Conservation (phyloP, 2,888 invertebrate genomes). For the Plagodis dolabraria region DNA sequence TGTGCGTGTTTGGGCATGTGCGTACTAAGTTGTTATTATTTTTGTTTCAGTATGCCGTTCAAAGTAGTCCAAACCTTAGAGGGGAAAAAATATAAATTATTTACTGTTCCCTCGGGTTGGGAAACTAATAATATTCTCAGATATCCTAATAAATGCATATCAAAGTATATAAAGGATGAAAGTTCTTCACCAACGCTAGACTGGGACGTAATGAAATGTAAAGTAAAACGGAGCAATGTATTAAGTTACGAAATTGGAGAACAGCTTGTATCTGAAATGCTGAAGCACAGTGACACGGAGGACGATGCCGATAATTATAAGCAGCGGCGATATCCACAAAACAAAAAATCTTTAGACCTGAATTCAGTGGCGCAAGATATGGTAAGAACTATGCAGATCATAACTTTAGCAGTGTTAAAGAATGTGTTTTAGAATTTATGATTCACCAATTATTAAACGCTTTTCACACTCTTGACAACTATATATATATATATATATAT, state of each 20-base stretch:
- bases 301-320: conserved; percentile 14
- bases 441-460: conserved; percentile 1
- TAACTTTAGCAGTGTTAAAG: conserved; percentile 2
- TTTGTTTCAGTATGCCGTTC: conserved; percentile 18
- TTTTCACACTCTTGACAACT: not conserved
- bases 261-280: conserved; percentile 2
- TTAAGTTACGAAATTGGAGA: conserved; percentile 9
- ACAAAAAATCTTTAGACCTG: conserved; percentile 9
- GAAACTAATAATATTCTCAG: conserved; percentile 14
- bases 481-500: too few relatives aligned
- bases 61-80: conserved; percentile 20
- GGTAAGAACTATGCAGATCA: conserved; percentile 12
- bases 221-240: conserved; percentile 14
- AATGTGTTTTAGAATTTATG: conserved; percentile 2
- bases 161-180: conserved; percentile 7
- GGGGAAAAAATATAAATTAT: conserved; percentile 15
- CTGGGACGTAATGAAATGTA: conserved; percentile 13
- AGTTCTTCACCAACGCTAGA: conserved; percentile 7
- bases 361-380: conserved; percentile 13
- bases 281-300: conserved; percentile 13
- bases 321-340: conserved; percentile 13
- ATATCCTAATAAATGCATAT: conserved; percentile 9
- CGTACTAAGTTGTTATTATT: conserved; percentile 5
- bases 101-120: conserved; percentile 19
- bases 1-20: too few relatives aligned